phyloP scores from a whole-genome alignment of 2,888 invertebrate species.

The Mamestra brassicae region DNA sequence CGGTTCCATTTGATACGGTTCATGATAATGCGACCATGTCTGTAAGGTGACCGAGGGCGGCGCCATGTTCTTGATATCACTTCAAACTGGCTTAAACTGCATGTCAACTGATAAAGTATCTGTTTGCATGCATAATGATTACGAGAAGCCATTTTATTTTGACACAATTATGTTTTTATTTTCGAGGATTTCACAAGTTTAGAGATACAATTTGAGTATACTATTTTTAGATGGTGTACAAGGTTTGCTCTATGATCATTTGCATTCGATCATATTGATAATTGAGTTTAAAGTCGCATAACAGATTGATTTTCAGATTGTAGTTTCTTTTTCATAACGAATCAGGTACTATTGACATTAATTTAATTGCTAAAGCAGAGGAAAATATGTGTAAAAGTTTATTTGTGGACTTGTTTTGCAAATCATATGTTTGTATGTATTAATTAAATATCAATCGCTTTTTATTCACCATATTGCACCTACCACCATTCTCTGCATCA shows the following conservation, averaged over 20 bases:
- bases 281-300: not conserved
- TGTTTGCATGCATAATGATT: slow-evolving; percentile 21
- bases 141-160: slow-evolving; percentile 6
- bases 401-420: too few species aligned
- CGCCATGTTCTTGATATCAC: slow-evolving; percentile 47
- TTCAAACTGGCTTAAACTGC: slow-evolving; percentile 50
- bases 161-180: slow-evolving; percentile 9
- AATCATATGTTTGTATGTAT: too few species aligned
- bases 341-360: not conserved
- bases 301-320: not conserved
- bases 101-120: slow-evolving; percentile 29
- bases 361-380: not conserved
- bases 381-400: too few species aligned
- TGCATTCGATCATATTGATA: not conserved
- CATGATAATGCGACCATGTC: slow-evolving; percentile 27
- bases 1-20: slow-evolving; percentile 48
- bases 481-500: too few species aligned
- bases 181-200: not conserved
- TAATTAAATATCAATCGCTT: too few species aligned
- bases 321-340: not conserved
- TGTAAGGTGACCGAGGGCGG: slow-evolving; percentile 30
- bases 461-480: too few species aligned
- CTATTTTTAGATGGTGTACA: not conserved
- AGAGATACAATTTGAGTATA: not conserved
- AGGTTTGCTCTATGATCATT: not conserved